Conservation (phyloP, 2,113 vertebrate genomes). For the Rousettus leschenaultii region DNA sequence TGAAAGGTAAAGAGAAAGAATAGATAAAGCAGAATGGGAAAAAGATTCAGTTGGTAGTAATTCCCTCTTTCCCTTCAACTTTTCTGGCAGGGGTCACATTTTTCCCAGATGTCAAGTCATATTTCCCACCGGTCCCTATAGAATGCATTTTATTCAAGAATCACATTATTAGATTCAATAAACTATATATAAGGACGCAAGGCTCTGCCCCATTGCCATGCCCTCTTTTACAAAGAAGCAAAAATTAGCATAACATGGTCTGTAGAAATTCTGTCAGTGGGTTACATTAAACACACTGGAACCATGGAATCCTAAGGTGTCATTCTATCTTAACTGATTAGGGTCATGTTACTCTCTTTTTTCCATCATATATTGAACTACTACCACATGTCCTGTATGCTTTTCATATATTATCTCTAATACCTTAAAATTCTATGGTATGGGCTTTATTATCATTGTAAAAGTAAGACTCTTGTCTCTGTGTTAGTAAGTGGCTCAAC, state of each 20-base stretch:
- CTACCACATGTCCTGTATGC: neutral
- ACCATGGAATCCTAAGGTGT: neutral
- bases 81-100: conserved; percentile 11
- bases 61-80: neutral
- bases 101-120: neutral
- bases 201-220: neutral
- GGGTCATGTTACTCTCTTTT: neutral
- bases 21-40: neutral
- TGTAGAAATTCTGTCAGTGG: neutral
- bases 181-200: neutral
- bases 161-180: neutral
- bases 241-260: neutral
- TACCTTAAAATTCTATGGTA: neutral
- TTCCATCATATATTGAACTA: neutral
- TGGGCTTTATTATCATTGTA: neutral
- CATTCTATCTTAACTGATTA: neutral
- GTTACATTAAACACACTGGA: neutral
- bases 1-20: neutral
- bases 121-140: neutral
- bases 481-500: neutral
- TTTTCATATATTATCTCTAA: neutral
- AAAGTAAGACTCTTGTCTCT: neutral
- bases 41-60: neutral
- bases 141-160: neutral
- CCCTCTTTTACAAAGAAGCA: neutral